These are phyloP conservation scores for Colossoma macropomum DNA, from an alignment of 2,113 vertebrate genomes.

Conservation along the genomic window DNA sequence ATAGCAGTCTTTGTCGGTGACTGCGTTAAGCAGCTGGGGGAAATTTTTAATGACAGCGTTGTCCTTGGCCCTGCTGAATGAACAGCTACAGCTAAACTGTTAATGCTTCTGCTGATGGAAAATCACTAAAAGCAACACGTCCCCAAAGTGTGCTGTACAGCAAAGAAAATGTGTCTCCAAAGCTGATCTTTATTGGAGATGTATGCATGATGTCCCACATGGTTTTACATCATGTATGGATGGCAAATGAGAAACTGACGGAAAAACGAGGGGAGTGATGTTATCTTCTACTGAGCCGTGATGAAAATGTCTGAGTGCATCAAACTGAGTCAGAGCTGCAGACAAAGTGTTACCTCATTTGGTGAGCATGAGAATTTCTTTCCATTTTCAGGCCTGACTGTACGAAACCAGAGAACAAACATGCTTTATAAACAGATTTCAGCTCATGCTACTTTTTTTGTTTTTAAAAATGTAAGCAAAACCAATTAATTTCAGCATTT, in stretches of 20 bases:
- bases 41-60: not conserved
- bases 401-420: too few species aligned
- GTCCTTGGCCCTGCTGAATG: not conserved
- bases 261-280: not conserved
- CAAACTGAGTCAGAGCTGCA: slow-evolving; percentile 26
- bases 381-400: too few species aligned
- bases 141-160: not conserved
- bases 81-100: not conserved
- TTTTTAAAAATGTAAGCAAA: too few species aligned
- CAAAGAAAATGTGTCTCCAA: not conserved
- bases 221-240: too few species aligned
- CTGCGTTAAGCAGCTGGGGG: not conserved
- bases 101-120: not conserved
- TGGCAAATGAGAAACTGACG: not conserved
- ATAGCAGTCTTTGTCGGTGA: not conserved
- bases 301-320: not conserved
- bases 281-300: not conserved
- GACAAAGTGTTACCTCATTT: too few species aligned
- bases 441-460: too few species aligned
- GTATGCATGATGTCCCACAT: not conserved
- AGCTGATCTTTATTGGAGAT: not conserved
- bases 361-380: too few species aligned
- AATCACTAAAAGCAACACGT: not conserved
- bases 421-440: too few species aligned
- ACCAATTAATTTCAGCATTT: too few species aligned